These are phyloP conservation scores for Neomicropteryx cornuta DNA, from an alignment of 1,140 invertebrate genomes.

Conservation along the genomic window DNA sequence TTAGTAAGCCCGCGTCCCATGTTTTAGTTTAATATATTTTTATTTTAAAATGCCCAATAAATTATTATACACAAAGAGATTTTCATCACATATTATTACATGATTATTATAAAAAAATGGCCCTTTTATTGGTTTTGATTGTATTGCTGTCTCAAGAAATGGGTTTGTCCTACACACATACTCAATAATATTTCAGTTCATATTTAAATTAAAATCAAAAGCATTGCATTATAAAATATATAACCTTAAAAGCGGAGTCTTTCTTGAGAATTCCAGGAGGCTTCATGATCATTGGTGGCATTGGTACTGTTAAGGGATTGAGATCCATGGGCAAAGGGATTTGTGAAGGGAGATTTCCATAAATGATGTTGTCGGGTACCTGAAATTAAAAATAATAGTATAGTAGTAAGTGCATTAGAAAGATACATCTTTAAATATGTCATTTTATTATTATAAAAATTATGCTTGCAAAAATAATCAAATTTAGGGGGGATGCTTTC, in stretches of 20 bases:
- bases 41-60: no score
- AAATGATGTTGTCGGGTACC: slow-evolving; percentile 32
- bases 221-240: slow-evolving; percentile 29
- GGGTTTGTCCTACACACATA: slow-evolving; percentile 18
- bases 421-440: no score
- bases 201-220: slow-evolving; percentile 21
- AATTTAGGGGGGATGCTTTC: no score
- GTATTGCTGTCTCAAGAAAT: slow-evolving; percentile 11
- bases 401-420: slow-evolving; percentile 8
- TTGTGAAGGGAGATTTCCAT: slow-evolving; percentile 53
- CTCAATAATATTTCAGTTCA: not conserved
- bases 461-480: no score
- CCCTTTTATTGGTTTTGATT: no score
- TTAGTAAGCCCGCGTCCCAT: not conserved
- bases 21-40: no score
- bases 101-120: no score
- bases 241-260: slow-evolving; percentile 48
- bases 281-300: slow-evolving; percentile 35
- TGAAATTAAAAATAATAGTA: slow-evolving; percentile 17
- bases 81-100: no score
- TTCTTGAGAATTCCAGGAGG: slow-evolving; percentile 66
- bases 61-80: no score
- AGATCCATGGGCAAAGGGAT: slow-evolving; percentile 69
- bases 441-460: no score
- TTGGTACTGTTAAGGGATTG: slow-evolving; percentile 32